These are phyloP conservation scores for Anarsia innoxiella DNA, from an alignment of 2,888 invertebrate genomes.

Conservation along the genomic window DNA sequence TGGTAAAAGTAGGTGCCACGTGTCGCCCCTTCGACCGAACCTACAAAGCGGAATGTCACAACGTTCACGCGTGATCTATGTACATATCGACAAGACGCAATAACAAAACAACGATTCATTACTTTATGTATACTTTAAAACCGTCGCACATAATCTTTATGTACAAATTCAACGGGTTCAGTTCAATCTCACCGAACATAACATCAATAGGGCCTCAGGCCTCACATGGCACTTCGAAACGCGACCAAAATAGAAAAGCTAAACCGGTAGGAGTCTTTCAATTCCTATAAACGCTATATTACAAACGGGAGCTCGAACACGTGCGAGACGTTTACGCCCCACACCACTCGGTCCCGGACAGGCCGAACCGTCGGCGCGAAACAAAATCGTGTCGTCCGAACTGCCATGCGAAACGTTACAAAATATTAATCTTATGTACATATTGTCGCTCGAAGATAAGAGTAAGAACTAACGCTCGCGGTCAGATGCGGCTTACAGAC, in stretches of 20 bases:
- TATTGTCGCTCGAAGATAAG: constrained; percentile 74
- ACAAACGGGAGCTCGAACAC: constrained; percentile 17
- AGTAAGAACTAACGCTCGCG: constrained; percentile 60
- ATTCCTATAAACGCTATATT: constrained; percentile 50
- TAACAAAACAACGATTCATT: constrained; percentile 59
- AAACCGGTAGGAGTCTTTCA: constrained; percentile 32
- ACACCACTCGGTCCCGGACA: not conserved
- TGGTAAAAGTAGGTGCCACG: constrained; percentile 39
- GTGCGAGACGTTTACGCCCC: constrained; percentile 7
- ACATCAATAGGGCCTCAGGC: constrained; percentile 48
- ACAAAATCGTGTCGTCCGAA: constrained; percentile 28
- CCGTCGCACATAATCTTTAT: constrained; percentile 54
- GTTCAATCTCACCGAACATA: constrained; percentile 46
- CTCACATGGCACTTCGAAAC: constrained; percentile 44
- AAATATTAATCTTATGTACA: constrained; percentile 75
- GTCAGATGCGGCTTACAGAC: constrained; percentile 51
- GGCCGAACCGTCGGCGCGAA: constrained; percentile 14
- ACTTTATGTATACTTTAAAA: constrained; percentile 57
- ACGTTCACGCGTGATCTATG: constrained; percentile 54
- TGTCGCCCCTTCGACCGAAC: constrained; percentile 35
- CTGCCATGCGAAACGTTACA: constrained; percentile 57
- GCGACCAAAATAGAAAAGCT: constrained; percentile 25
- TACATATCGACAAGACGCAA: constrained; percentile 66
- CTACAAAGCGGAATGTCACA: constrained; percentile 44
- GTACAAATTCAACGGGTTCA: constrained; percentile 60